Conservation (phyloP, 2,888 invertebrate genomes). For the Eurytoma californica region DNA sequence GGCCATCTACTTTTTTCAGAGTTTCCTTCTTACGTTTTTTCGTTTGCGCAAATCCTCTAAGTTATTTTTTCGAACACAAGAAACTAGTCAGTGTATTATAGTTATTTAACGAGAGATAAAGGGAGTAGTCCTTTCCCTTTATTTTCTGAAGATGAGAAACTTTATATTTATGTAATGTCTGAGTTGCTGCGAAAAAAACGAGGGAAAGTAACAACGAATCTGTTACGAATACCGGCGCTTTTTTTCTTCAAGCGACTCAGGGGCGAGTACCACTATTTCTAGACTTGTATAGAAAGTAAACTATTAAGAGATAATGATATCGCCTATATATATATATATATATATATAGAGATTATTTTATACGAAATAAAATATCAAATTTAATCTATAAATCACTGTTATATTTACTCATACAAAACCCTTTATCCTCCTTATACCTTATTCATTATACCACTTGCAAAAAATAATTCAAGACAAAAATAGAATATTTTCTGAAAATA, state of each 20-base stretch:
- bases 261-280: conserved; percentile 67
- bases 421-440: background rate
- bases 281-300: conserved; percentile 69
- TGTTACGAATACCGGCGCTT: conserved; percentile 34
- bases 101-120: conserved; percentile 38
- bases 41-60: conserved; percentile 28
- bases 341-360: conserved; percentile 70
- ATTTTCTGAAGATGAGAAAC: conserved; percentile 37
- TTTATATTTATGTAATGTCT: conserved; percentile 59
- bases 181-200: conserved; percentile 62
- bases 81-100: conserved; percentile 56
- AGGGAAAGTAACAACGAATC: conserved; percentile 34
- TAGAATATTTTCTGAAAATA: too few species aligned
- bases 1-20: conserved; percentile 31
- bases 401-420: conserved; percentile 30
- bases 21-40: conserved; percentile 33
- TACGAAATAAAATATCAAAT: conserved; percentile 67
- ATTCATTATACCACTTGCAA: background rate
- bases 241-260: conserved; percentile 58
- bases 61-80: conserved; percentile 42
- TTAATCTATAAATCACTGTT: conserved; percentile 58
- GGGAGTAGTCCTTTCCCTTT: conserved; percentile 14
- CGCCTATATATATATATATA: conserved; percentile 63
- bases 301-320: conserved; percentile 68
- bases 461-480: background rate